Conservation (phyloP, 2,797 vertebrate genomes). For the Alauda arvensis region DNA sequence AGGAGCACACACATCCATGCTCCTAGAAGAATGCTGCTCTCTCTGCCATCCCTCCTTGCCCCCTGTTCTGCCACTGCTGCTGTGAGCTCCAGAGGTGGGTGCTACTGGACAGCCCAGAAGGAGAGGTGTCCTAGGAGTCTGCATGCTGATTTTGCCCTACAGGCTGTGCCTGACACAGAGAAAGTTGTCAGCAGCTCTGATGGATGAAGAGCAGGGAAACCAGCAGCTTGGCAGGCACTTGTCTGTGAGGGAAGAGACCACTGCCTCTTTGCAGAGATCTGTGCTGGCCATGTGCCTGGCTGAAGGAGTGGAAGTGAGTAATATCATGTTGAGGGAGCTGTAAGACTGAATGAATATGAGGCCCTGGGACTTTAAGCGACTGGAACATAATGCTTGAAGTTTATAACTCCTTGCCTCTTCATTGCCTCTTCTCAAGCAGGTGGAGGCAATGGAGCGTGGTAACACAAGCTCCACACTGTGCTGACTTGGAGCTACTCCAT, state of each 20-base stretch:
- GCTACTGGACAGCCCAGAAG: background rate
- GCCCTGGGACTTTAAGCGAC: background rate
- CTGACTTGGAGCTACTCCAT: background rate
- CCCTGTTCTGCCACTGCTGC: background rate
- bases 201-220: slow-evolving; percentile 1
- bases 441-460: background rate
- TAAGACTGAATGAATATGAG: background rate
- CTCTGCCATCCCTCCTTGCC: background rate
- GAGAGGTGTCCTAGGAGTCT: background rate
- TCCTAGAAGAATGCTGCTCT: background rate
- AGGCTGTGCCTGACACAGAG: background rate
- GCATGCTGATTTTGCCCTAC: background rate
- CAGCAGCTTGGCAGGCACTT: slow-evolving; percentile 1
- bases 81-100: background rate
- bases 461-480: background rate
- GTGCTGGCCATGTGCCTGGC: slow-evolving; percentile 17
- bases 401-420: background rate
- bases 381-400: background rate
- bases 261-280: slow-evolving; percentile 21
- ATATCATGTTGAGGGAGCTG: background rate
- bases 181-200: slow-evolving; percentile 26
- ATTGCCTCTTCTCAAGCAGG: background rate
- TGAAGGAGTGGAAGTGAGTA: slow-evolving; percentile 4
- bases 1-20: background rate
- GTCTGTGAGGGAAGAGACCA: slow-evolving; percentile 13